phyloP scores from a whole-genome alignment of 2,797 vertebrate species.

The Leptoclinus maculatus region DNA sequence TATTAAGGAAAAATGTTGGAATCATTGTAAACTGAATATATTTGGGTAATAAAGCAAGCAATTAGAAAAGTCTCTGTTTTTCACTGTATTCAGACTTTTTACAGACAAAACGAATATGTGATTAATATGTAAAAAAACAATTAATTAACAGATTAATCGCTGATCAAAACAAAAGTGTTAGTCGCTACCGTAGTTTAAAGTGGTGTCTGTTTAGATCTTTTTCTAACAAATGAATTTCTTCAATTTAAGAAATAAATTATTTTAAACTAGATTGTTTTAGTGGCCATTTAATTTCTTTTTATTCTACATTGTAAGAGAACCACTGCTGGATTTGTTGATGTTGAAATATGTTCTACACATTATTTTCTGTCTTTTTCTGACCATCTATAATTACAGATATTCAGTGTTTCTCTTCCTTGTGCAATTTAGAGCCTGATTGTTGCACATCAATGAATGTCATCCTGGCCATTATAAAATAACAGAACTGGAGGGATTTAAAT shows the following conservation, averaged over 20 bases:
- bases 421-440: neutral
- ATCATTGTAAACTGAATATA: neutral
- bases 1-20: neutral
- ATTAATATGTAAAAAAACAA: neutral
- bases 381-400: neutral
- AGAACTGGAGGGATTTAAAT: neutral
- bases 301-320: neutral
- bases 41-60: neutral
- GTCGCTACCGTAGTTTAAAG: neutral
- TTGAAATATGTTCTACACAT: neutral
- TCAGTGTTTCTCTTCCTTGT: neutral
- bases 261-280: neutral
- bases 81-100: neutral
- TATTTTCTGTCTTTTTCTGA: neutral
- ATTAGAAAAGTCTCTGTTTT: neutral
- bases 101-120: neutral
- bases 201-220: neutral
- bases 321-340: neutral
- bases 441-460: neutral
- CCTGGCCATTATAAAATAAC: neutral
- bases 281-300: neutral
- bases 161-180: neutral
- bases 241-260: no score
- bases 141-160: neutral
- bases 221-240: neutral